Evolutionary conservation across 2,888 invertebrate species (phyloP).

Genomic region (Aphrophora alni): DNA sequence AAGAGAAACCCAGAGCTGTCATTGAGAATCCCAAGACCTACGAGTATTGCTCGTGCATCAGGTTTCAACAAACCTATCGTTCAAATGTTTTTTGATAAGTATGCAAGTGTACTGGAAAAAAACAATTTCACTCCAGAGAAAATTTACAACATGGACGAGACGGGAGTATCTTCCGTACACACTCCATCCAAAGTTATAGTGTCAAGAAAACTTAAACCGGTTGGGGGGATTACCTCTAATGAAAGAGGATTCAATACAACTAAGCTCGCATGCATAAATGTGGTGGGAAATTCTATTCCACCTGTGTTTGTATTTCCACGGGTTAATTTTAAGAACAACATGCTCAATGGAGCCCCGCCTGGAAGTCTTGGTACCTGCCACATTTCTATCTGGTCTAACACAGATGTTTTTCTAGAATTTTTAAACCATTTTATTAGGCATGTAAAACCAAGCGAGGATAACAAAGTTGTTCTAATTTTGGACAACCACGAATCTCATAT

Average conservation of each 20-base stretch:
- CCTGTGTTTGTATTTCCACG: constrained; percentile 9
- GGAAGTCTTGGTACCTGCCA: background rate
- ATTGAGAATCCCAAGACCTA: constrained; percentile 6
- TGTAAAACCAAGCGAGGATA: background rate
- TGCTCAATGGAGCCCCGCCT: constrained; percentile 21
- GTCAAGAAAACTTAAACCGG: background rate
- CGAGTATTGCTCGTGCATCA: constrained; percentile 3
- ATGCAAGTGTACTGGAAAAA: background rate
- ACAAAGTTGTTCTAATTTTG: background rate
- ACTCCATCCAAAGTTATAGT: constrained; percentile 12
- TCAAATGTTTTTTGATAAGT: background rate
- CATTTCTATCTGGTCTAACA: constrained; percentile 10
- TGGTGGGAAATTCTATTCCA: background rate
- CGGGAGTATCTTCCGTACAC: constrained; percentile 4
- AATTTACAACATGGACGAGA: constrained; percentile 12
- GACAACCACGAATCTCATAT: constrained; percentile 22
- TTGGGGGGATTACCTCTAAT: background rate
- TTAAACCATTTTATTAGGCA: constrained; percentile 9
- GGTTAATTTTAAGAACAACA: background rate
- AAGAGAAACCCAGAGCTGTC: background rate
- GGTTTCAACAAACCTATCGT: constrained; percentile 18
- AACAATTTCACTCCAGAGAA: background rate
- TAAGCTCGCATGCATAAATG: background rate
- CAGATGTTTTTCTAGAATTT: background rate
- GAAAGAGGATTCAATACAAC: constrained; percentile 11